Conservation (phyloP, 2,888 invertebrate genomes). For the Drosophila percnosoma region DNA sequence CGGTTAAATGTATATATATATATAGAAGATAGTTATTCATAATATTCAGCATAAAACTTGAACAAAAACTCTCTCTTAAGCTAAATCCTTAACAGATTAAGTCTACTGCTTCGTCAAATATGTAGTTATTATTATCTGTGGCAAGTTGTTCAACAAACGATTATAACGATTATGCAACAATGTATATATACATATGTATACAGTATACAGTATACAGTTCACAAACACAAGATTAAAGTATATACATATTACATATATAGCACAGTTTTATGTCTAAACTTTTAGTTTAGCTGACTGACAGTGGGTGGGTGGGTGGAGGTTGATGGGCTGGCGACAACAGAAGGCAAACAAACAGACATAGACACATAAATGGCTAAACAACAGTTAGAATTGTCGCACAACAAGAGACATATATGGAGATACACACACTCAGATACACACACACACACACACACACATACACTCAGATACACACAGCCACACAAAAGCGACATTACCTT, state of each 20-base stretch:
- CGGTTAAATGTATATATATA: slow-evolving; percentile 2
- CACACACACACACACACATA: slow-evolving; percentile 31
- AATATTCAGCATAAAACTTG: neutral
- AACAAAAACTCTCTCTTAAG: neutral
- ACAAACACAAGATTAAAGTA: slow-evolving; percentile 36
- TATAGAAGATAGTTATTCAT: neutral
- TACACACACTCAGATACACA: slow-evolving; percentile 8
- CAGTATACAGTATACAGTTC: slow-evolving; percentile 18
- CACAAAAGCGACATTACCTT: slow-evolving; percentile 75
- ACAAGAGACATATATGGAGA: slow-evolving; percentile 36
- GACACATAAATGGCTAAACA: slow-evolving; percentile 42
- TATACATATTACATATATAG: slow-evolving; percentile 11
- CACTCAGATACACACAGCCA: slow-evolving; percentile 19
- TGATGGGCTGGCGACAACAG: slow-evolving; percentile 8
- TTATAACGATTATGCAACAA: slow-evolving; percentile 49
- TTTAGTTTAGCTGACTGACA: slow-evolving; percentile 14
- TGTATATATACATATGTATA: slow-evolving; percentile 8
- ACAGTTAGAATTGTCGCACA: slow-evolving; percentile 63
- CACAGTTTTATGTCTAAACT: slow-evolving; percentile 10
- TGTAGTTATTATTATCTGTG: slow-evolving; percentile 8
- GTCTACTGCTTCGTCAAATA: slow-evolving; percentile 6
- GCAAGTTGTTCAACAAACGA: slow-evolving; percentile 36
- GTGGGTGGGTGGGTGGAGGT: neutral
- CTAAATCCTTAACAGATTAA: slow-evolving; percentile 6
- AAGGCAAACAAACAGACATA: slow-evolving; percentile 30